These are phyloP conservation scores for Elachura formosa DNA, from an alignment of 2,113 vertebrate genomes.

Conservation along the genomic window DNA sequence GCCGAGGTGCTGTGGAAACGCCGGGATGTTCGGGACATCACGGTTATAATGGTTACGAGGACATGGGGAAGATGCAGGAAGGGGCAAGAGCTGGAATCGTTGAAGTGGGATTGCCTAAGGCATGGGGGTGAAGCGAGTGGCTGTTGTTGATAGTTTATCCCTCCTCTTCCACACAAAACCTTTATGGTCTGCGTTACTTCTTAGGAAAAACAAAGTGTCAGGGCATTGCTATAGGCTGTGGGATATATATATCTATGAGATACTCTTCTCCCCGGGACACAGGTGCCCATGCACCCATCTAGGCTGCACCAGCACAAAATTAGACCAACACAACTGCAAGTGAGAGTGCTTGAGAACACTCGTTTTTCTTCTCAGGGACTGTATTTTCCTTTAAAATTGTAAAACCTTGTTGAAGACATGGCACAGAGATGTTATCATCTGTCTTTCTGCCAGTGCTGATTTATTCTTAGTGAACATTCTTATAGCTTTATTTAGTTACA, in stretches of 20 bases:
- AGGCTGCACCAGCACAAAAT: neutral
- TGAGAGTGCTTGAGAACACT: neutral
- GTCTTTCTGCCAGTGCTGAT: neutral
- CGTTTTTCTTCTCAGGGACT: neutral
- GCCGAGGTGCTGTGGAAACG: neutral
- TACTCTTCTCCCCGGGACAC: neutral
- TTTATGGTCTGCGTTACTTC: neutral
- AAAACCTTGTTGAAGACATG: neutral
- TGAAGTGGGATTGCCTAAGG: neutral
- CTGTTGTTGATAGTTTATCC: neutral
- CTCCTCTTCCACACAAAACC: neutral
- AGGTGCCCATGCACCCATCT: neutral
- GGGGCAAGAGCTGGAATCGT: neutral
- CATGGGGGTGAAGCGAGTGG: fast-evolving
- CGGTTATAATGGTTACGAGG: no score
- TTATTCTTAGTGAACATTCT: conserved; percentile 1
- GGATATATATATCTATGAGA: no score
- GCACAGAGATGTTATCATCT: neutral
- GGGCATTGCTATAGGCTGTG: no score
- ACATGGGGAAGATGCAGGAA: neutral
- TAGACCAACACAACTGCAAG: neutral
- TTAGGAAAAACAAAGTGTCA: neutral
- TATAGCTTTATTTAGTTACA: neutral
- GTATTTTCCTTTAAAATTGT: neutral
- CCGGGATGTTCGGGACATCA: neutral